Evolutionary conservation across 2,113 vertebrate genomes (phyloP).

Genomic region (Caloenas nicobarica): DNA sequence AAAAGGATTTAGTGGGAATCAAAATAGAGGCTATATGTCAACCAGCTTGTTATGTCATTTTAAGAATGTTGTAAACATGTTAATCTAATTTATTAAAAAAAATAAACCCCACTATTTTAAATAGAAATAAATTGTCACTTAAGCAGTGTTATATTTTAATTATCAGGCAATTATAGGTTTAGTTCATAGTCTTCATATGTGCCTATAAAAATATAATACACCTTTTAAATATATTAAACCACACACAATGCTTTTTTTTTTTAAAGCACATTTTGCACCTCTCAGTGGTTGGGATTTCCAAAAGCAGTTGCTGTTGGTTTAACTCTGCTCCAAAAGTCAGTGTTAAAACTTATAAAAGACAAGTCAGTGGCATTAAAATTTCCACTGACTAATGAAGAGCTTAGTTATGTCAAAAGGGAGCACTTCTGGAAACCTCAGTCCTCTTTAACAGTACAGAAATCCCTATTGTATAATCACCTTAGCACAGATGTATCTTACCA

Average conservation of each 20-base stretch:
- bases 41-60: conserved; percentile 56
- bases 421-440: conserved; percentile 15
- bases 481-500: neutral
- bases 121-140: conserved; percentile 45
- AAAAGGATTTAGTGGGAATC: conserved; percentile 74
- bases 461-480: neutral
- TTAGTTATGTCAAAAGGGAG: neutral
- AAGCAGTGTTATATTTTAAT: conserved; percentile 44
- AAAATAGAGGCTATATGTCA: conserved; percentile 68
- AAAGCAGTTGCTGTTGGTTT: neutral
- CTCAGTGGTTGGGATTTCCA: neutral
- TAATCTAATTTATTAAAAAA: conserved; percentile 31
- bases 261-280: neutral
- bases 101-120: conserved; percentile 50
- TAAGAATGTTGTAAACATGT: conserved; percentile 60
- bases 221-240: conserved; percentile 54
- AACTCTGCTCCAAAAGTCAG: conserved; percentile 1
- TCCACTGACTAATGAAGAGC: neutral
- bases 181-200: conserved; percentile 50
- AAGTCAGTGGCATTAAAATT: neutral
- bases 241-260: neutral
- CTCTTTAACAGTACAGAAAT: conserved; percentile 1
- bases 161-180: conserved; percentile 50
- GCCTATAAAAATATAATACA: conserved; percentile 53
- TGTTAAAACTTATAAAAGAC: neutral